Base-by-base conservation (phyloP, 2,888 invertebrate genomes). In the Exocentrus adspersus region DNA sequence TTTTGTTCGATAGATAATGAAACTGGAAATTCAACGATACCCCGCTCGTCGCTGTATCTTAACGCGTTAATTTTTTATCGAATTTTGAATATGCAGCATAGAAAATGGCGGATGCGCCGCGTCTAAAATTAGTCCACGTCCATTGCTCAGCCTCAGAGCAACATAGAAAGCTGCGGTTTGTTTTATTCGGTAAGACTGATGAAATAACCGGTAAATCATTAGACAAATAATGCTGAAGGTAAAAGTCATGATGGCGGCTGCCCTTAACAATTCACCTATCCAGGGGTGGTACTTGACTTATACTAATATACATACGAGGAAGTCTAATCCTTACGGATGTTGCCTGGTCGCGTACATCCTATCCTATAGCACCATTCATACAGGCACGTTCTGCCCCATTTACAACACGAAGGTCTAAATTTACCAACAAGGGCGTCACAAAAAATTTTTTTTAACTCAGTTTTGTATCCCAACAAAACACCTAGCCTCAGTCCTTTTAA, bases 311-410 rank as follows among this genome's bases (percentile, higher is more conserved):
- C 14, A 24, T 48, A 60, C 45, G 42, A 53, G 46, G 54, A 46
- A 14, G 20, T 51, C 63, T 70, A 72, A 72, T 72, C 72, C 72
- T 60, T 63, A 52, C 54, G 62, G 65, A 65, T 59, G 62, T 42
- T 51, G 53, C 59, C 30, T 54, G 28, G 50, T 43, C 68, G 66
- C 70, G 70, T 70, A 67, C 67, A 54, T 64, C 62, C 60, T 57
- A 56, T 54, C 59, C 21, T 50, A 14, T 5, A n/a, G 42, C 50
- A 24, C 60, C 64, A 72, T 72, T 72, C 68, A 71, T 62, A 50
- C 56, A 37, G 62, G 62, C 72, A 72, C 72, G 72, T 71, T 60
- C 41, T 10, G 37, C 54, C 48, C 57, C 48, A 50, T 64, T 69
- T 68, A 68, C 52, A 61, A 64, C 64, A 59, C 57, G 14, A 50